These are phyloP conservation scores for Hermaeophaga mercurialis DNA, from an alignment of 2,888 invertebrate genomes.

Conservation along the genomic window DNA sequence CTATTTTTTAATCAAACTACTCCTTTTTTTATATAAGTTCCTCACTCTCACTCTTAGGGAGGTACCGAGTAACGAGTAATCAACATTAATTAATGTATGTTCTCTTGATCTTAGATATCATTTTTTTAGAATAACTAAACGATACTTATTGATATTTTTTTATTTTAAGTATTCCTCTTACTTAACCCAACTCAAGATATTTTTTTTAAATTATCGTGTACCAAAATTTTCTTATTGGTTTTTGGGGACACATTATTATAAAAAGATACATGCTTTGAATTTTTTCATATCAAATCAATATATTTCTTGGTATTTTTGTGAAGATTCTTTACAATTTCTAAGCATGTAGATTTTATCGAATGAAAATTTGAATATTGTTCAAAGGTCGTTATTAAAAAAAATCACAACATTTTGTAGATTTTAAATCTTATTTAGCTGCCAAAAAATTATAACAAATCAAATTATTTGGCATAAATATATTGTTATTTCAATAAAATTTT, in stretches of 20 bases:
- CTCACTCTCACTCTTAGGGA: too few relatives aligned
- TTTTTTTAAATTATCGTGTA: conserved; percentile 2
- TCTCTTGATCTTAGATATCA: too few relatives aligned
- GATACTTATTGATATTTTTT: too few relatives aligned
- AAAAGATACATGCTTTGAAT: neutral
- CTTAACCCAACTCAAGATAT: too few relatives aligned
- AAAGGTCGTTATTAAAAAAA: conserved; percentile 4
- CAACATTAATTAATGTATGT: too few relatives aligned
- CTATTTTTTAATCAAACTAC: too few relatives aligned
- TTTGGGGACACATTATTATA: conserved; percentile 10
- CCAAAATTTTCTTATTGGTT: conserved; percentile 4
- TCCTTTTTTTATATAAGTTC: too few relatives aligned
- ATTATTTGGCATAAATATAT: neutral
- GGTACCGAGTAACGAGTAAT: too few relatives aligned
- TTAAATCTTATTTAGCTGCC: conserved; percentile 7
- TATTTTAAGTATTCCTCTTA: too few relatives aligned
- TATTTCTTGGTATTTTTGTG: neutral
- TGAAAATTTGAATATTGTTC: neutral
- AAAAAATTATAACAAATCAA: too few relatives aligned
- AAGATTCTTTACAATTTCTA: neutral
- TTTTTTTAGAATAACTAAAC: too few relatives aligned
- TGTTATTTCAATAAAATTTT: neutral
- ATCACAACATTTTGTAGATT: conserved; percentile 12
- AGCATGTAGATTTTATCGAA: conserved; percentile 14
- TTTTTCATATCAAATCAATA: neutral